Conservation (phyloP, 1,140 invertebrate species). For the Drosophila rhopaloa region DNA sequence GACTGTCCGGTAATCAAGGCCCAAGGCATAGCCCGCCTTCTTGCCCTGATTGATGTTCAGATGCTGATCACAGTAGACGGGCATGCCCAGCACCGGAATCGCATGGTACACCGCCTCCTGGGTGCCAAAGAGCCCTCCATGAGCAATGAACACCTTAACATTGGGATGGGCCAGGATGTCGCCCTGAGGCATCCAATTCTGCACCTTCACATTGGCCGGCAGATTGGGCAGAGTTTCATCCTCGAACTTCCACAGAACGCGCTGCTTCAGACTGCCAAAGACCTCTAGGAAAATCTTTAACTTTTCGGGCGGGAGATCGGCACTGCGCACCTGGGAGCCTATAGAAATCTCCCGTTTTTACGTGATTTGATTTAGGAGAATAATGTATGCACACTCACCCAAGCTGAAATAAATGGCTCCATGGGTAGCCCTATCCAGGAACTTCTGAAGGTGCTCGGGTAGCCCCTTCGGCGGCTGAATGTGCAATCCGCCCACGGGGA, state of each 20-base stretch:
- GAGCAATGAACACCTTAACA: slow-evolving; percentile 87
- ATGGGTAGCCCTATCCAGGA: slow-evolving; percentile 84
- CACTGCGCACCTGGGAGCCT: slow-evolving; percentile 74
- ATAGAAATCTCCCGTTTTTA: too few relatives aligned
- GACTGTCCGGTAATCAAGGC: slow-evolving; percentile 61
- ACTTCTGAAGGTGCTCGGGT: slow-evolving; percentile 71
- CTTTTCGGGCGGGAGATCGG: slow-evolving; percentile 84
- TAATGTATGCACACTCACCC: too few relatives aligned
- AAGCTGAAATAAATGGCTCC: slow-evolving; percentile 86
- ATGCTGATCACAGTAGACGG: slow-evolving; percentile 87
- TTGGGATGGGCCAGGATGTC: slow-evolving; percentile 87
- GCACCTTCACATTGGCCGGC: slow-evolving; percentile 86
- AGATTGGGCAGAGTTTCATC: slow-evolving; percentile 84
- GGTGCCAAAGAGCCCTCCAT: slow-evolving; percentile 87
- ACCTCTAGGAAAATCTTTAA: slow-evolving; percentile 85
- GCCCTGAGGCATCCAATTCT: slow-evolving; percentile 88
- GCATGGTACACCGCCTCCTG: slow-evolving; percentile 87
- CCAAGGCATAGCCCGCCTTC: slow-evolving; percentile 50
- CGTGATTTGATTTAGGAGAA: too few relatives aligned
- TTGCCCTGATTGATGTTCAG: slow-evolving; percentile 59
- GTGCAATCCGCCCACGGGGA: slow-evolving; percentile 86
- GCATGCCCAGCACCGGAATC: slow-evolving; percentile 87
- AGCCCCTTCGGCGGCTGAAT: slow-evolving; percentile 78
- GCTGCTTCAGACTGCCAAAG: slow-evolving; percentile 86
- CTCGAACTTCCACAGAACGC: slow-evolving; percentile 88